Evolutionary conservation across 2,113 vertebrate genomes (phyloP).

Genomic region (Vulpes ferrilata): DNA sequence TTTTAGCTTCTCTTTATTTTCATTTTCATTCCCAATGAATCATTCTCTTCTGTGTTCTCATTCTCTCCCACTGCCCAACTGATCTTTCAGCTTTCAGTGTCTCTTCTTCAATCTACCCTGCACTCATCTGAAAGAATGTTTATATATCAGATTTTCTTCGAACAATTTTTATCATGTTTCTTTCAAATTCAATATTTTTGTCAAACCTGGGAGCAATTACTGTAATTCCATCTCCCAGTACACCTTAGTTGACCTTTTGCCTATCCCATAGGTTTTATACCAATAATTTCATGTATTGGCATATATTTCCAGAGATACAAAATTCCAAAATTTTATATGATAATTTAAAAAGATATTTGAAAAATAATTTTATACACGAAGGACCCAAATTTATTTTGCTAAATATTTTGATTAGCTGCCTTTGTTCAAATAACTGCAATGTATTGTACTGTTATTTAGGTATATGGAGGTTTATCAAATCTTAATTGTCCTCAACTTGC

Average conservation of each 20-base stretch:
- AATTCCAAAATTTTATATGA: constrained; percentile 50
- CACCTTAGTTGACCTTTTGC: constrained; percentile 49
- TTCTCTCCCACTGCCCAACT: not conserved
- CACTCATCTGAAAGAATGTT: constrained; percentile 29
- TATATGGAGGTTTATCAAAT: constrained; percentile 33
- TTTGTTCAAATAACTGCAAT: constrained; percentile 49
- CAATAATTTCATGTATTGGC: not conserved
- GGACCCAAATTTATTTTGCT: not conserved
- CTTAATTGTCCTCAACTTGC: constrained; percentile 76
- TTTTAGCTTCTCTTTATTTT: constrained; percentile 13
- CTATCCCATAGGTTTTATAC: not conserved
- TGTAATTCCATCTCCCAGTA: constrained; percentile 33
- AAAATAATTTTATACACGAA: constrained; percentile 54
- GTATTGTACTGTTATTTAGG: constrained; percentile 37
- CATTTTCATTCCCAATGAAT: not conserved
- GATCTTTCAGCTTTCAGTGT: constrained; percentile 34
- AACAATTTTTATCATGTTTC: constrained; percentile 36
- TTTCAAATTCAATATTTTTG: constrained; percentile 65
- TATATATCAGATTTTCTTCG: constrained; percentile 53
- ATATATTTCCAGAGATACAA: constrained; percentile 30
- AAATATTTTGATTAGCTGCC: constrained; percentile 60
- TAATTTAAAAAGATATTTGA: constrained; percentile 55
- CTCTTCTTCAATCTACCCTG: not conserved
- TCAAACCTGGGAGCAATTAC: constrained; percentile 25
- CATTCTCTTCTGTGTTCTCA: constrained; percentile 7